Conservation (phyloP, 35 echinoderm and acorn worm genomes). For the Heliocidaris erythrogramma region DNA sequence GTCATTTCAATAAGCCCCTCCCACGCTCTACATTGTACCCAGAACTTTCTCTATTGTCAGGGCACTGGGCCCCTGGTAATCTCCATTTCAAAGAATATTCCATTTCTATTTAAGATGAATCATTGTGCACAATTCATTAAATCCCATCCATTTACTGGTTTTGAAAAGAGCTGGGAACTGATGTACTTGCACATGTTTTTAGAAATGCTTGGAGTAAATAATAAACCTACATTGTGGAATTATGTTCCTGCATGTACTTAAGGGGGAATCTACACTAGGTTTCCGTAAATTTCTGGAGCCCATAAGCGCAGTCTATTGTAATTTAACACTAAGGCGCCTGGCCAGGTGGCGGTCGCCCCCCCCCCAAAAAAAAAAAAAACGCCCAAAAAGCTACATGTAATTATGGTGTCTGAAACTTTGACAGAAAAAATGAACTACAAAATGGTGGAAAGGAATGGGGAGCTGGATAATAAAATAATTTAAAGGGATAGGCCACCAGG, state of each 20-base stretch:
- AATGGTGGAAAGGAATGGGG: neutral
- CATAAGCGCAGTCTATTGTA: no score
- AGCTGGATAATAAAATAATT: neutral
- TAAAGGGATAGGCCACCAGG: no score
- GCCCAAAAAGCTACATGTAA: no score
- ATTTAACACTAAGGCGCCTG: no score
- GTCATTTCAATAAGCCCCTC: neutral
- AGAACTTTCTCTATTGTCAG: neutral
- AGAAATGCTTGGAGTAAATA: neutral
- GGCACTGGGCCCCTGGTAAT: neutral
- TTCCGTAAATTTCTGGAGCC: no score
- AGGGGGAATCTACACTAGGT: no score
- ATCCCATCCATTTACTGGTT: no score
- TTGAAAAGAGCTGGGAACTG: neutral
- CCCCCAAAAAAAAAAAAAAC: no score
- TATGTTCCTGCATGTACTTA: neutral
- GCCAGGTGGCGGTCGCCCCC: no score
- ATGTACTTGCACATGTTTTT: neutral
- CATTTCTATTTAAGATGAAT: neutral
- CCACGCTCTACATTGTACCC: neutral
- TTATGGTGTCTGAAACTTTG: neutral
- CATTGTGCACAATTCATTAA: neutral
- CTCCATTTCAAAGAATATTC: neutral
- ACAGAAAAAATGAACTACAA: neutral
- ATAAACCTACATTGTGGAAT: neutral